Evolutionary conservation across 1,140 invertebrate species (phyloP), one percentile per base, ranked within the genome.

Genomic region (Oedothorax gibbosus): DNA sequence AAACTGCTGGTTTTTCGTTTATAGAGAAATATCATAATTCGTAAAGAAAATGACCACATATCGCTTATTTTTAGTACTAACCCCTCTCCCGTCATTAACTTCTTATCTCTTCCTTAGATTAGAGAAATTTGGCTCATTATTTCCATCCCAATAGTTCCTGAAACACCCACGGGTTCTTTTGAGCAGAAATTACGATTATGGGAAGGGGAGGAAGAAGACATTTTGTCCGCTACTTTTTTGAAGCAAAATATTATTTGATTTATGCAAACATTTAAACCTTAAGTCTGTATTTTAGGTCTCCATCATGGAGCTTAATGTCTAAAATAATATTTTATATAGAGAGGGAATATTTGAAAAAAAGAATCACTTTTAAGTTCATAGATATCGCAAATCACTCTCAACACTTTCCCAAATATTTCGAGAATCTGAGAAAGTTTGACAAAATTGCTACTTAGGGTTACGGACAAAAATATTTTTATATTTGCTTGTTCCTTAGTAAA

Each of bases 271-370:
- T 64, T 60, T 60, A 72, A 69, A 73, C 49, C 57, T 82, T 56
- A 57, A 73, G 73, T 82, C 80, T 73, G 80, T 71, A 82, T 72
- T 82, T 82, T 73, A 54, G 69, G 69, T 35, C 57, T 60, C 62
- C 57, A 73, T 82, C 69, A n/a, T 56, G 57, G 65, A 54, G 73
- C 73, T 57, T 82, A 82, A 71, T 14, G 49, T 71, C 80, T 20
- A 79, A 73, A 82, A 71, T 82, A 71, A 82, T 82, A 82, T 82
- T 82, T 82, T 82, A 82, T 82, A 71, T 49, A 82, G 68, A 82
- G 73, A 82, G 73, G 69, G 80, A 82, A 82, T 73, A 73, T 73
- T 51, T 57, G 69, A 60, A 20, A 57, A 71, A 20, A 54, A 50
- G n/a, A 54, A 18, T 12, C 12, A 8, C 51, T 54, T 81, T 79